Evolutionary conservation across 2,888 invertebrate species (phyloP), one percentile per base, ranked within the genome.

Genomic region (Piscicola geometra): DNA sequence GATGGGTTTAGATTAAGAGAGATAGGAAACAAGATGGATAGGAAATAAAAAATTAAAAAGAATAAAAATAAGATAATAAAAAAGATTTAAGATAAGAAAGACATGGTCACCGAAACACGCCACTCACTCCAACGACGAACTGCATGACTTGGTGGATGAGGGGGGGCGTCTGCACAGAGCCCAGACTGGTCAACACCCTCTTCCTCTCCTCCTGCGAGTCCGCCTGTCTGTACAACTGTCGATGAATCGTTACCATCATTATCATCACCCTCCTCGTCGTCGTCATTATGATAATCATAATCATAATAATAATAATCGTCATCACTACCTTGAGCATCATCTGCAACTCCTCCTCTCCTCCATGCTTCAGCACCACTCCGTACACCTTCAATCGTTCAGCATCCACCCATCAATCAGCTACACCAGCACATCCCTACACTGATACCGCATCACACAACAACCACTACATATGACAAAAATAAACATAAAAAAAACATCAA

Each of bases 191-290:
- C 76, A 92, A 90, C 82, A 96, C 91, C 82, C 96, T 89, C 84
- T 93, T 92, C 85, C 93, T 94, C 85, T 96, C 96, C 86, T 96
- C 96, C 82, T 93, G 92, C 80, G 94, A 87, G 86, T 94, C 94
- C 3, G 92, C 90, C 70, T 91, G 90, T 80, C 91, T 89, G 86
- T 94, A 82, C 72, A 85, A 78, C 83, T 84, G 78, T n/a, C n/a
- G n/a, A n/a, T n/a, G n/a, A n/a, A 12, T 77, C 76, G 60, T 56
- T 56, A 25, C 9, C 25, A 25, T 56, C 15, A 3, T 56, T 5
- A 3, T 15, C 5, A 3, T 56, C 5, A 25, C 25, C 21, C 60
- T 41, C 41, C n/a, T 18, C n/a, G 60, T 21, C n/a, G 60, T 47
- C n/a, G n/a, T n/a, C n/a, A n/a, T n/a, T n/a, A n/a, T n/a, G n/a